Evolutionary conservation across 2,888 invertebrate genomes (phyloP).

Genomic region (Mayetiola destructor): DNA sequence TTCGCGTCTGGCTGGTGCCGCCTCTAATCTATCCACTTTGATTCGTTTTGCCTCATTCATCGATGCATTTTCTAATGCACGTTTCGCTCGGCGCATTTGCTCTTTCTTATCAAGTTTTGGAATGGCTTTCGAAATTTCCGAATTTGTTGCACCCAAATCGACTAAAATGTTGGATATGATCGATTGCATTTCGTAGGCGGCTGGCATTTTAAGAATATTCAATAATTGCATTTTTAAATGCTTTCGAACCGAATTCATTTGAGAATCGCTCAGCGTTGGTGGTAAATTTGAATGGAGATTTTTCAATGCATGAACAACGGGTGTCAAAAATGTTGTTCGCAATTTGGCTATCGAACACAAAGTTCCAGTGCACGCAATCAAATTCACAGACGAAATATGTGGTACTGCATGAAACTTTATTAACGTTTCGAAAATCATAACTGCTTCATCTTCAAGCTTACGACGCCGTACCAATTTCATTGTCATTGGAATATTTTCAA

Average conservation of each 20-base stretch:
- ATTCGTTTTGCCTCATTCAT: constrained; percentile 28
- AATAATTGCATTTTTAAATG: constrained; percentile 77
- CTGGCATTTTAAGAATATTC: constrained; percentile 72
- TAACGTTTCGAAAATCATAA: constrained; percentile 69
- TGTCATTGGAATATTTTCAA: constrained; percentile 71
- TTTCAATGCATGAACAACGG: constrained; percentile 66
- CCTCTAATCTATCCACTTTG: constrained; percentile 28
- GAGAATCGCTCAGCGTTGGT: constrained; percentile 63
- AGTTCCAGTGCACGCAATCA: constrained; percentile 91
- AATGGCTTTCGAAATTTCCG: constrained; percentile 59
- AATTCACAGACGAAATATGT: constrained; percentile 89
- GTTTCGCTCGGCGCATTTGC: constrained; percentile 38
- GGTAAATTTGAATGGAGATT: constrained; percentile 65
- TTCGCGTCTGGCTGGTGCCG: constrained; percentile 25
- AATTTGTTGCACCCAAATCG: constrained; percentile 74
- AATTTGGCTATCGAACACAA: constrained; percentile 78
- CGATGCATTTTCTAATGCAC: constrained; percentile 39
- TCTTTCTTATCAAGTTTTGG: constrained; percentile 53
- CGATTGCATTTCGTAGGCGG: constrained; percentile 62
- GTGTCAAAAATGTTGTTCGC: constrained; percentile 72
- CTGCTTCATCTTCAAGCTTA: constrained; percentile 52
- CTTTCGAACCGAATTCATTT: constrained; percentile 88
- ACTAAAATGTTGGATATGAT: constrained; percentile 68
- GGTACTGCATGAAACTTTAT: constrained; percentile 88
- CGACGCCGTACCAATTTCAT: constrained; percentile 65